Evolutionary conservation across 2,797 vertebrate genomes (phyloP).

Genomic region (Schizopygopsis malacanthus): DNA sequence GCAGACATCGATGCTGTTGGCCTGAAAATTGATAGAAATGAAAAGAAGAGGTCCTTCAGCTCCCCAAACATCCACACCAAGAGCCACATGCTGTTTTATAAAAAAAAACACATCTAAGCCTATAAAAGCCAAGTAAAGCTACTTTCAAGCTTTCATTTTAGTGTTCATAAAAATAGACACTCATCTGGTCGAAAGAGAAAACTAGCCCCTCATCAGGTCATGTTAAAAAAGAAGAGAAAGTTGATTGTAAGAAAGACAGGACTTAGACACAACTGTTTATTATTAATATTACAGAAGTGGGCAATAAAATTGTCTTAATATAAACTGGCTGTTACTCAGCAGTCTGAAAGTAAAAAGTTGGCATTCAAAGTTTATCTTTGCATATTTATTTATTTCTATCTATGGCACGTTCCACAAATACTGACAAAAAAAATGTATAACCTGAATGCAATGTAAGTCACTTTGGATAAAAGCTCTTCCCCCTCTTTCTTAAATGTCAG

Average conservation of each 20-base stretch:
- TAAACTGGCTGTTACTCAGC: constrained; percentile 15
- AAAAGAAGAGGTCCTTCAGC: background rate
- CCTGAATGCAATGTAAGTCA: too few relatives aligned
- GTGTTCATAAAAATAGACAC: background rate
- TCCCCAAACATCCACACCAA: background rate
- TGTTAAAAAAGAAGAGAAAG: too few relatives aligned
- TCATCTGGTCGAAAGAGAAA: background rate
- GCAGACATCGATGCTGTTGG: background rate
- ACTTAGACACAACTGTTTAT: constrained; percentile 20
- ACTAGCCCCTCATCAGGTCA: background rate
- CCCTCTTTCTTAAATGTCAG: background rate
- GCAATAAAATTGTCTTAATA: background rate
- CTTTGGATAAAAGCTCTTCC: too few relatives aligned
- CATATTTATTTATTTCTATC: background rate
- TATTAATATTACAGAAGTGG: constrained; percentile 3
- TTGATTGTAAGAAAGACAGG: background rate
- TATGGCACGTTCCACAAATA: too few relatives aligned
- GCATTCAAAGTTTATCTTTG: background rate
- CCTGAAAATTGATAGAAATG: constrained; percentile 23
- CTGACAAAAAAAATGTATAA: too few relatives aligned
- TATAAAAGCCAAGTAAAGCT: background rate
- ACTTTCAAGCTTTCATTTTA: constrained; percentile 13
- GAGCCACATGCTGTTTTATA: background rate
- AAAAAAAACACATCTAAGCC: background rate
- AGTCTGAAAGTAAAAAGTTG: background rate